These are phyloP conservation scores for Epinephelus moara DNA, from an alignment of 2,113 vertebrate genomes.

Conservation along the genomic window DNA sequence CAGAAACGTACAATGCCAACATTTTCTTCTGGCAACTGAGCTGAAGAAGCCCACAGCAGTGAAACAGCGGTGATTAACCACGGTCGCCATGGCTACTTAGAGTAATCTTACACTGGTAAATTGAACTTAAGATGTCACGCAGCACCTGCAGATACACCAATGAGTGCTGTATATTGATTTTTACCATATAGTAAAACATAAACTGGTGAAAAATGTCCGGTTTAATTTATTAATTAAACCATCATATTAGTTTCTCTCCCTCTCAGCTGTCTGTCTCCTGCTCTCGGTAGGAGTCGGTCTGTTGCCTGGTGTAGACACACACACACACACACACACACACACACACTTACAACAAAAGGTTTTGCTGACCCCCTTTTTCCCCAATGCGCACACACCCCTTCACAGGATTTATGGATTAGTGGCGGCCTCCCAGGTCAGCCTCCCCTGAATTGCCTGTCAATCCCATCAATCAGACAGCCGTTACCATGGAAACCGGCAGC, in stretches of 20 bases:
- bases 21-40: too few relatives aligned
- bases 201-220: neutral
- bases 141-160: neutral
- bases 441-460: slow-evolving; percentile 36
- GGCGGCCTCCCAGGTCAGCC: slow-evolving; percentile 57
- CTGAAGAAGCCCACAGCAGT: too few relatives aligned
- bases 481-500: slow-evolving; percentile 25
- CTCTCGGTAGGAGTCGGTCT: slow-evolving; percentile 50
- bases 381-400: slow-evolving; percentile 4
- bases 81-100: too few relatives aligned
- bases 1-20: too few relatives aligned
- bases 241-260: neutral
- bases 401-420: slow-evolving; percentile 66
- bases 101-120: too few relatives aligned
- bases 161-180: neutral
- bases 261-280: slow-evolving; percentile 33
- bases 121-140: too few relatives aligned
- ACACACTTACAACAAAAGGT: slow-evolving; percentile 39
- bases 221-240: neutral
- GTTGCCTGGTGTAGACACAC: slow-evolving; percentile 25
- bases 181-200: too few relatives aligned
- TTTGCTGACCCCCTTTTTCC: slow-evolving; percentile 19
- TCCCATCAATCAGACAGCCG: slow-evolving; percentile 51
- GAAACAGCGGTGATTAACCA: too few relatives aligned
- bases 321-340: slow-evolving; percentile 14